Percentiles rank a stretch among this genome's conserved stretches.
Evolutionary conservation across 2,113 vertebrate species (phyloP).

Genomic region (Mus spicilegus): DNA sequence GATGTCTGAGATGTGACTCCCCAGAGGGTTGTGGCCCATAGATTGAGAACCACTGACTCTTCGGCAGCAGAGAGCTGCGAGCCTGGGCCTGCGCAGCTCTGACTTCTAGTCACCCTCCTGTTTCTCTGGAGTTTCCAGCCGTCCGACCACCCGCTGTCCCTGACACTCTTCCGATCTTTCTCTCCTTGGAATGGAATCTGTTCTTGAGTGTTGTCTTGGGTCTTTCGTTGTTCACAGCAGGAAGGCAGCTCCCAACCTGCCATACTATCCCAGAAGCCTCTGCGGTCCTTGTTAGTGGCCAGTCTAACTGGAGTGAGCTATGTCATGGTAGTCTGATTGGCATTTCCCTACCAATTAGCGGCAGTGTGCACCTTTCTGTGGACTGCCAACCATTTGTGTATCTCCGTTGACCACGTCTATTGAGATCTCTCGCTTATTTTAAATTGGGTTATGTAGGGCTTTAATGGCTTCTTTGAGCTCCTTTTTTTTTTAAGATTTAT

Average conservation of each 20-base stretch:
- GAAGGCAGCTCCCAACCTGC: neutral
- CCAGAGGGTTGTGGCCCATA: accelerated
- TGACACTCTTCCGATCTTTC: neutral
- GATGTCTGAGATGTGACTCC: no score
- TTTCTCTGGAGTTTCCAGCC: neutral
- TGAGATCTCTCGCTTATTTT: neutral
- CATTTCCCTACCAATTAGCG: neutral
- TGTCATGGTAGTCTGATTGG: neutral
- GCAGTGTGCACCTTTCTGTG: neutral
- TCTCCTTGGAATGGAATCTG: neutral
- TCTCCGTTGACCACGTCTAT: neutral
- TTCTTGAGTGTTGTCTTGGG: neutral
- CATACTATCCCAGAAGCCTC: neutral
- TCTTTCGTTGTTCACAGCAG: neutral
- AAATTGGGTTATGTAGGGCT: no score
- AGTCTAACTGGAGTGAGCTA: neutral
- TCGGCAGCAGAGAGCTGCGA: neutral
- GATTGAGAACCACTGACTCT: neutral
- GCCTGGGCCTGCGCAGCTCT: neutral
- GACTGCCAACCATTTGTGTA: neutral
- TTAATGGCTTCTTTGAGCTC: neutral
- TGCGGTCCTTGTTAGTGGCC: no score
- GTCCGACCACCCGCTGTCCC: no score
- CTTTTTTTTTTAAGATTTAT: no score
- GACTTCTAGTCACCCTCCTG: neutral